These are phyloP conservation scores for Hecatera dysodea DNA, from an alignment of 2,888 invertebrate genomes.

Conservation along the genomic window DNA sequence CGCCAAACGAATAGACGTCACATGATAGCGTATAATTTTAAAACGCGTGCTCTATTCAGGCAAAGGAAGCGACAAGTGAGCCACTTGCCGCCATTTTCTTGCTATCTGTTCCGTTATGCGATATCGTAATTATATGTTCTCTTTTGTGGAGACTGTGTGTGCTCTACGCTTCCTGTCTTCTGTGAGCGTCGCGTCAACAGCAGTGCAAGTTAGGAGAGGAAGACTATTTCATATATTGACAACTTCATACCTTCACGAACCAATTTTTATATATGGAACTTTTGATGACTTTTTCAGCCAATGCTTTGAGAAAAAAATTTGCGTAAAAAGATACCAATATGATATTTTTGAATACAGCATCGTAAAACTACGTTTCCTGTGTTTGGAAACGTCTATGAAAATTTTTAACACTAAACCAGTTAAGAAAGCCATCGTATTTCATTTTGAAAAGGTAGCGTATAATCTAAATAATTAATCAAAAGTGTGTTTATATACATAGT, in stretches of 20 bases:
- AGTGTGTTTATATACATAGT: background rate
- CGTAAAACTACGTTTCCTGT: no score
- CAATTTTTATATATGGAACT: no score
- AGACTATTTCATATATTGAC: background rate
- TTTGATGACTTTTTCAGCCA: background rate
- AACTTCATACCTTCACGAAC: background rate
- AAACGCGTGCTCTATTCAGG: slow-evolving; percentile 68
- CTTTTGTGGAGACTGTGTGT: slow-evolving; percentile 82
- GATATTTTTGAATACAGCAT: no score
- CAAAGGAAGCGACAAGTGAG: slow-evolving; percentile 84
- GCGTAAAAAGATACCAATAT: no score
- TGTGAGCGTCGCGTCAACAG: slow-evolving; percentile 64
- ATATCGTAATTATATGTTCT: slow-evolving; percentile 89
- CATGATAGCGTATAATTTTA: slow-evolving; percentile 66
- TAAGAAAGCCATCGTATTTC: no score
- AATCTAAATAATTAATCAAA: background rate
- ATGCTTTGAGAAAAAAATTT: no score
- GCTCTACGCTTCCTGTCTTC: slow-evolving; percentile 85
- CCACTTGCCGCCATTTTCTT: slow-evolving; percentile 77
- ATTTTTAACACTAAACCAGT: no score
- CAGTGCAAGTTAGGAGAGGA: slow-evolving; percentile 66
- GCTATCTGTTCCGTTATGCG: slow-evolving; percentile 77
- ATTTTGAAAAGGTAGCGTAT: no score
- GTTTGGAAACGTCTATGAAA: no score
- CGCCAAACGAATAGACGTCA: slow-evolving; percentile 39